Base-by-base conservation (phyloP, 92 coral and sea anemone genomes). In the Siderastrea siderea region DNA sequence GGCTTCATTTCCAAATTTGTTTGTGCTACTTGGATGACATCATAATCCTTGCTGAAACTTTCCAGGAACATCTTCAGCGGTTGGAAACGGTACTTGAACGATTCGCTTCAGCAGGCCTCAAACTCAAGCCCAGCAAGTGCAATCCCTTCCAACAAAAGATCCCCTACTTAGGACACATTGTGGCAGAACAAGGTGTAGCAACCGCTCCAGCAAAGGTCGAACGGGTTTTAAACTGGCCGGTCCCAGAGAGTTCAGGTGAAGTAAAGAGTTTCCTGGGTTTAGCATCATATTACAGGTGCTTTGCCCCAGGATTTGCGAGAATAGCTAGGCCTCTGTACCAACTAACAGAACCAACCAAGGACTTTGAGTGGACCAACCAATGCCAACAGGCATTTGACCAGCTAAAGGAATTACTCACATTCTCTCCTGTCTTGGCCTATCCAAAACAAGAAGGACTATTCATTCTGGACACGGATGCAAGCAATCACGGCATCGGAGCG, bases 191-290 rank as follows among this genome's bases (percentile, higher is more conserved):
- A 17, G 96, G 93, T 47, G 15, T 90, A 14, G 12, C 57, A n/a
- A 86, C 93, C 44, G 95, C 89, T 62, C 91, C 93, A 19, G 73
- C 55, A 43, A 80, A 92, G 67, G 51, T 85, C 1, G 88, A 89
- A 48, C 72, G 75, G 9, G 91, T 92, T 16, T 68, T 11, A n/a
- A 67, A 63, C 71, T 89, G 89, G 92, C 95, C 91, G 3, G 54
- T 80, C 54, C 89, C 93, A 4, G 86, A 89, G 49, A 60, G 70
- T 38, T 47, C 81, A 16, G 52, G 87, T 4, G 93, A 89, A 75
- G 78, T 88, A 13, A 76, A 82, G 86, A 88, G 95, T 38, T 92
- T 92, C 68, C 84, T 92, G 3, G 93, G 93, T n/a, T 75, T 89
- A 5, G 95, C 90, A 5, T 87, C 94, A 6, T 88, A 83, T 38